Evolutionary conservation across 35 echinoderm and acorn worm genomes (phyloP), one percentile per base, ranked within the genome.

Genomic region (Lytechinus variegatus): DNA sequence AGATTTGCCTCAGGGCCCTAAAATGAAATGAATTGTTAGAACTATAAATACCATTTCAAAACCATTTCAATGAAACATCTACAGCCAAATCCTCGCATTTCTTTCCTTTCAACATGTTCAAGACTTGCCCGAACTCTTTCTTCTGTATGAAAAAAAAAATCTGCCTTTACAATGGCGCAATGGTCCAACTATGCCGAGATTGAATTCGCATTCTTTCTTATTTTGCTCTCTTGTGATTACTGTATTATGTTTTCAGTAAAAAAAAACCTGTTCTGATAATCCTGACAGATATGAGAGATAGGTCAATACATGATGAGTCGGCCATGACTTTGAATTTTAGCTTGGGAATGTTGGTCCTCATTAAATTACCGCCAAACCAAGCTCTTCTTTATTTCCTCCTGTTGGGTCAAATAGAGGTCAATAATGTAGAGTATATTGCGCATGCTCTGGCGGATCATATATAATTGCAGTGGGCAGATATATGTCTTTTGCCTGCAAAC

Each of bases 101-200:
- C 66, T 79, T 44, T 79, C 66, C 66, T 79, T 79, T 79, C n/a
- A n/a, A n/a, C n/a, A n/a, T n/a, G n/a, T n/a, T n/a, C 66, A 79
- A 7, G 66, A n/a, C 19, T 24, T 79, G 66, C 21, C n/a, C n/a
- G 7, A 79, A 79, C 66, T 3, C 66, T 79, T 79, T 16, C 66
- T 79, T 79, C 16, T 24, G 66, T 6, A 12, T 16, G 24, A 7
- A 24, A 79, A 79, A 7, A 24, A 79, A 7, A 5, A 24, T 16
- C 66, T 79, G 6, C 14, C 66, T 6, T 5, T 24, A 79, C n/a
- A 79, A 79, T 79, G 66, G 66, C 66, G 19, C n/a, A 5, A 79
- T 79, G 19, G 66, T n/a, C 24, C 0, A 7, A 79, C 66, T 79
- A 79, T 79, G 66, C 66, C 19, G 66, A 79, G 19, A 79, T 79